A percentile compares a stretch with the other conserved stretches of the same genome.
These are phyloP conservation scores for Ptyas mucosa DNA, from an alignment of 2,113 vertebrate genomes.

Conservation along the genomic window DNA sequence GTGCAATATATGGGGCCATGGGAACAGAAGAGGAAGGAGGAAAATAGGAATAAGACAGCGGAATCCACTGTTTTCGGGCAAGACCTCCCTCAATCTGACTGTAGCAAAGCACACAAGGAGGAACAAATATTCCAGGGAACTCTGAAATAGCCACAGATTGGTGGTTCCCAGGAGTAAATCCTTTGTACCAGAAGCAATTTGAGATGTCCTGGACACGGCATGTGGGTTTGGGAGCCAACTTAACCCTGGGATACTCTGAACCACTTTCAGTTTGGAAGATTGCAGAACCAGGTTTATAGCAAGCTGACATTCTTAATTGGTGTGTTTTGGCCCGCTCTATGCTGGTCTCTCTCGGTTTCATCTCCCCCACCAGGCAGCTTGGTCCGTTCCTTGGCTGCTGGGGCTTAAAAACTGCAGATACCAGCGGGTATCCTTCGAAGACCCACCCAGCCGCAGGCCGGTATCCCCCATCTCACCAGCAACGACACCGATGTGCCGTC, in stretches of 20 bases:
- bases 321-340: accelerated
- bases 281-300: neutral
- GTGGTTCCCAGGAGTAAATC: neutral
- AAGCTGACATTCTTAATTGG: neutral
- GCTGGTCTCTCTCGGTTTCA: neutral
- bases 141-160: neutral
- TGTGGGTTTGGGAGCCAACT: neutral
- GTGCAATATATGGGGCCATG: too few species aligned
- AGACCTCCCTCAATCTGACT: neutral
- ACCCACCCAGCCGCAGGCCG: neutral
- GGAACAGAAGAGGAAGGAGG: neutral
- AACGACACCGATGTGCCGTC: neutral
- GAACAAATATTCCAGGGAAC: neutral
- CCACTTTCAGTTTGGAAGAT: neutral
- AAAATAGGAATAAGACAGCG: neutral
- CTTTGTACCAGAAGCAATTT: neutral
- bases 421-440: neutral
- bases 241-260: neutral
- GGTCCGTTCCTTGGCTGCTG: neutral
- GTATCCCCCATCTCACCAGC: neutral
- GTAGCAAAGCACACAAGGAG: neutral
- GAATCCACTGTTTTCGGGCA: neutral
- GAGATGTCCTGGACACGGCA: neutral
- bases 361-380: neutral
- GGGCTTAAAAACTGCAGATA: neutral